phyloP scores from a whole-genome alignment of 2,888 invertebrate genomes.

The Pollenia angustigena region DNA sequence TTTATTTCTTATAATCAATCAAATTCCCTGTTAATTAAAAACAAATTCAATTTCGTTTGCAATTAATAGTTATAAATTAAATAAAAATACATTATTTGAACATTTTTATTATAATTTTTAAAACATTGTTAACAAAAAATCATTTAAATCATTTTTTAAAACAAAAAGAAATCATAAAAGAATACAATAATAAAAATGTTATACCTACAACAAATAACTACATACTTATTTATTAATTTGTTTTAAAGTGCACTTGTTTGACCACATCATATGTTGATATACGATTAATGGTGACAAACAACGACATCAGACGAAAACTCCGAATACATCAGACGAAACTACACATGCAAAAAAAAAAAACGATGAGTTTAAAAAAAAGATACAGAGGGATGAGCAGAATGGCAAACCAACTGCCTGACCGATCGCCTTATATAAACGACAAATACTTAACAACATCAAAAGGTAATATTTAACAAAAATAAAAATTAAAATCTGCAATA shows the following conservation, averaged over 20 bases:
- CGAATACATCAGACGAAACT: conserved; percentile 58
- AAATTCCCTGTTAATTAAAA: no score
- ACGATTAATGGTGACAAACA: conserved; percentile 76
- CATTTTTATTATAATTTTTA: no score
- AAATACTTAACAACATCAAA: conserved; percentile 70
- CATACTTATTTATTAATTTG: conserved; percentile 79
- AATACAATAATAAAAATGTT: conserved; percentile 6
- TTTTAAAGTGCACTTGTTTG: conserved; percentile 82
- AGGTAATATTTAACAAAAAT: conserved; percentile 18
- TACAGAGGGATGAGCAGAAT: neutral
- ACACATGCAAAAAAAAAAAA: conserved; percentile 44
- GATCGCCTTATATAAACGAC: conserved; percentile 6
- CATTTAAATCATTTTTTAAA: neutral
- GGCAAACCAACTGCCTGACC: conserved; percentile 42
- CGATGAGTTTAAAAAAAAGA: neutral
- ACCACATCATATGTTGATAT: conserved; percentile 80
- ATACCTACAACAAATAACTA: conserved; percentile 11
- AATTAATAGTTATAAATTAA: no score
- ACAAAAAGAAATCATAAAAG: neutral
- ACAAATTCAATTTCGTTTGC: no score
- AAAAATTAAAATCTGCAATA: conserved; percentile 20
- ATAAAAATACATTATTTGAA: no score
- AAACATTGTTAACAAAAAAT: neutral
- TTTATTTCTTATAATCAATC: no score
- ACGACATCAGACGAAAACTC: conserved; percentile 70